phyloP scores from a whole-genome alignment of 2,888 invertebrate species.

The Encarsia formosa region DNA sequence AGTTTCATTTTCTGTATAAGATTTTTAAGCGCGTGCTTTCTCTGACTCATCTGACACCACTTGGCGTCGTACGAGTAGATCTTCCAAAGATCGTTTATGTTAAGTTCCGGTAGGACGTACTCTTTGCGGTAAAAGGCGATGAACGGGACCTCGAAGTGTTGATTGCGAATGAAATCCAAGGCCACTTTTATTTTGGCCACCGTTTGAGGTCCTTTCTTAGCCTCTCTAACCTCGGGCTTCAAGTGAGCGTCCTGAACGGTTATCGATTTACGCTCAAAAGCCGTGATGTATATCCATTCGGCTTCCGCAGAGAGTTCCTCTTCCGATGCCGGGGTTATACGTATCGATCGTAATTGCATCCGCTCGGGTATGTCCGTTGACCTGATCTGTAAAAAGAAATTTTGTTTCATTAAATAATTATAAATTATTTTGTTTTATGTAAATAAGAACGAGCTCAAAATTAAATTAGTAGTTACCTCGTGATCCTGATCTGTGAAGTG shows the following conservation, averaged over 20 bases:
- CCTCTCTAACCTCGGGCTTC: conserved; percentile 54
- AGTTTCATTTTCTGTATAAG: conserved; percentile 89
- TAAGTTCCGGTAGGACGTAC: conserved; percentile 90
- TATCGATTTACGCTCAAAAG: conserved; percentile 79
- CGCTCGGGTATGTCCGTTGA: conserved; percentile 87
- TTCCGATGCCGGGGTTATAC: conserved; percentile 77
- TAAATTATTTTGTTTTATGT: too few relatives aligned
- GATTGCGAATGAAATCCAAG: conserved; percentile 92
- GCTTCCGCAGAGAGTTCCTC: conserved; percentile 91
- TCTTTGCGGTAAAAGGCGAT: conserved; percentile 98
- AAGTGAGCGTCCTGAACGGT: conserved; percentile 70
- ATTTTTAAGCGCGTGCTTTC: conserved; percentile 77
- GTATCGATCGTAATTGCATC: conserved; percentile 85
- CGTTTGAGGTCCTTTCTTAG: conserved; percentile 62
- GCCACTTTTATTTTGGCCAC: conserved; percentile 91
- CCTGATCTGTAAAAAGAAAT: conserved; percentile 60
- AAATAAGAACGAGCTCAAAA: too few relatives aligned
- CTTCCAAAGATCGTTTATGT: conserved; percentile 94
- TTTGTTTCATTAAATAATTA: too few relatives aligned
- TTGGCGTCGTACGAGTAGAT: conserved; percentile 95
- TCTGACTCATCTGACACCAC: conserved; percentile 84
- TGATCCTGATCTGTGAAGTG: conserved; percentile 93
- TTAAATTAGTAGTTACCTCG: conserved; percentile 63
- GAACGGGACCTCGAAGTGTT: conserved; percentile 94
- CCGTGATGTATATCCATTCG: conserved; percentile 95